Evolutionary conservation across 2,113 vertebrate genomes (phyloP).

Genomic region (Empidonax alnorum): DNA sequence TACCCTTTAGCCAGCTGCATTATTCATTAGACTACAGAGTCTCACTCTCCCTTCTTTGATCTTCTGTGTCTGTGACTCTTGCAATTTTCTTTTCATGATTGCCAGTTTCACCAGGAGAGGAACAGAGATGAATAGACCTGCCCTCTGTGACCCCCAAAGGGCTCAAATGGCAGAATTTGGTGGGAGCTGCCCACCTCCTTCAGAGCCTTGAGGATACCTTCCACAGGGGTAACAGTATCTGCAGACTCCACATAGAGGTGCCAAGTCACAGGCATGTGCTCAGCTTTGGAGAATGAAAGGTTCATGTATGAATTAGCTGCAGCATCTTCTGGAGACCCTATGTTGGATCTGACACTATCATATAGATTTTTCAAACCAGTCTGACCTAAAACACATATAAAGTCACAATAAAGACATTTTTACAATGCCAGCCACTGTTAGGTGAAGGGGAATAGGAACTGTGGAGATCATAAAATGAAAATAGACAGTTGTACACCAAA

Average conservation of each 20-base stretch:
- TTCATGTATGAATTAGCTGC: accelerated
- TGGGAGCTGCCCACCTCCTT: neutral
- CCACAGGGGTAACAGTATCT: neutral
- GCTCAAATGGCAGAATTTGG: neutral
- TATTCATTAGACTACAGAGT: neutral
- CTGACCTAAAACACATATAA: neutral
- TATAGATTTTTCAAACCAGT: neutral
- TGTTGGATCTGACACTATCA: accelerated
- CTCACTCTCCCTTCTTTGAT: neutral
- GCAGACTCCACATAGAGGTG: neutral
- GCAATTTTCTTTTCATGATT: neutral
- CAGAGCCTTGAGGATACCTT: neutral
- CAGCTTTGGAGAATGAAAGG: accelerated
- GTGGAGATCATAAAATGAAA: neutral
- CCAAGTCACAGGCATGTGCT: neutral
- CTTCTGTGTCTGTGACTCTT: neutral
- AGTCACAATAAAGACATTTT: neutral
- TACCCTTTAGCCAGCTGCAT: neutral
- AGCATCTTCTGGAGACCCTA: neutral
- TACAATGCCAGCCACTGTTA: neutral
- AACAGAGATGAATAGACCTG: neutral
- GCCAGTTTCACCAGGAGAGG: neutral
- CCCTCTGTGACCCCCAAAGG: neutral
- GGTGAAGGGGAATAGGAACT: neutral
- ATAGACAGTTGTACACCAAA: neutral